Base-by-base conservation (phyloP, 2,797 vertebrate genomes). In the Tympanoctomys barrerae region DNA sequence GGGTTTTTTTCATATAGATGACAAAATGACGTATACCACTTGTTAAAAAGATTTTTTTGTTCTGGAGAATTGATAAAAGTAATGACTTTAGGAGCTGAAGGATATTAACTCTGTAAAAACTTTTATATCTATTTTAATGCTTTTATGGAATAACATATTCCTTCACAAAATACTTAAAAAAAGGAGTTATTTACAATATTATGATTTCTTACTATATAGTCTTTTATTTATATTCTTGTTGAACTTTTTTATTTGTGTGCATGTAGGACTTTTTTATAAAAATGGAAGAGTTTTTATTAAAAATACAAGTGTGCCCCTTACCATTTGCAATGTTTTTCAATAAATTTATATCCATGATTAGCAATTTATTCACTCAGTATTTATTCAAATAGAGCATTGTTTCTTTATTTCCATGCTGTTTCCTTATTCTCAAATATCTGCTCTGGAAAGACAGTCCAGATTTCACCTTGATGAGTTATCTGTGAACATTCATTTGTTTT, bases 381-480 rank as follows among this genome's bases (percentile, higher is more conserved):
- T 31, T 80, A 28, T 77, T 42, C 7, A 66, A 7, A 70, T 8
- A 71, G 12, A 79, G 16, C 22, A 87, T 92, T 89, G 12, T 89
- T 83, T 77, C n/a, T 49, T 68, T 90, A 89, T 87, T 90, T 79
- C 81, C 77, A 57, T 24, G 19, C 83, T 89, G 7, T 28, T 97
- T 89, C 18, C 9, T 64, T 68, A 61, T 95, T 97, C 82, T 89
- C n/a, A 86, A 39, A 49, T 33, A 42, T 94, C 26, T 86, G 42
- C 59, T 91, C 66, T 83, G 2, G 1, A 61, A 89, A 73, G 3
- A 84, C 11, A 93, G 89, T 73, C 61, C 94, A 89, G 39, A 90
- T 97, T 96, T 79, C 24, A 79, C 31, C n/a, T 90, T 62, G 81
- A 89, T 87, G 62, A 82, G 16, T 88, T 94, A 93, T 89, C 78